Evolutionary conservation across 2,888 invertebrate genomes (phyloP), one percentile per base, ranked within the genome.

Genomic region (Macaria liturata): DNA sequence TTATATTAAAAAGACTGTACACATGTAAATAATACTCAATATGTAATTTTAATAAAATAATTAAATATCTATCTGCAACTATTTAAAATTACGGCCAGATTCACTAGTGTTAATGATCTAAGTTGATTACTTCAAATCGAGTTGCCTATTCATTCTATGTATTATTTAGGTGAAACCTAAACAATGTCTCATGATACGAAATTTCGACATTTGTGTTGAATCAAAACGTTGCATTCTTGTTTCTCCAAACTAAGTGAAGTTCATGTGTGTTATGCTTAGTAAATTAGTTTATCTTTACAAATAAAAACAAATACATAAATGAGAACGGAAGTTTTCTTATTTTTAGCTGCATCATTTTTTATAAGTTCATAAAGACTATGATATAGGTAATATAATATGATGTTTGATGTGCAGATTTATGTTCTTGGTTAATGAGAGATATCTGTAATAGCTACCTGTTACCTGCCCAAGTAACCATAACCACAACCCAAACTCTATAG

Each of bases 1-100:
- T 81, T 86, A 86, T 81, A 74, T 78, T 75, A 65, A 84, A 88
- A 91, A 91, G 91, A 91, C 91, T 91, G 91, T 91, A 90, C 86
- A 89, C 84, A 82, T 91, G 91, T 91, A 91, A 91, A 91, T 91
- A 91, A 90, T 90, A 91, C 90, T 91, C 90, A 91, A 79, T 89
- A 45, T 51, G 45, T 51, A 87, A 85, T 88, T 70, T 86, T 88
- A 88, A 82, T 85, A 83, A 83, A 20, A 81, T 82, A 78, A 77
- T 72, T 74, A 75, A 75, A 49, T 60, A 45, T 20, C 72, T 60
- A 46, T 31, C 70, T 64, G 63, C 62, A 60, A 67, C 75, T 72
- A 75, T 72, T 67, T 71, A 71, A 75, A 76, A 68, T 65, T 78
- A 78, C 78, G 78, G 72, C 79, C 81, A 76, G 69, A 74, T 37